These are phyloP conservation scores for Macrocentrus cingulum DNA, from an alignment of 1,140 invertebrate genomes.

Conservation along the genomic window DNA sequence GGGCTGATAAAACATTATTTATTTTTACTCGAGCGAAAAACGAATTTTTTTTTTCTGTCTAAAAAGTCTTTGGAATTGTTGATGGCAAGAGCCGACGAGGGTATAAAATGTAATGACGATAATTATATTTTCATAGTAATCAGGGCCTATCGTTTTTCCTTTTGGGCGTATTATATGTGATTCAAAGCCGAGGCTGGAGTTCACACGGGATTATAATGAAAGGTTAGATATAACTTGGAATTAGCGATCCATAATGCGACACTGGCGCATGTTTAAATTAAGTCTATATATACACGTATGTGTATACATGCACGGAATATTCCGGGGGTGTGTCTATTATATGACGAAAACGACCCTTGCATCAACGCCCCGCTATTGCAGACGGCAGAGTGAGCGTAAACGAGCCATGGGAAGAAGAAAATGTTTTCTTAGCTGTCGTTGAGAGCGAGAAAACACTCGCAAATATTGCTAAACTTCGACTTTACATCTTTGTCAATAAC, in stretches of 20 bases:
- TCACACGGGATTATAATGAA: conserved; percentile 57
- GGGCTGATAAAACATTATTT: too few relatives aligned
- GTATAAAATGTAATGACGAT: too few relatives aligned
- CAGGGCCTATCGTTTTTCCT: too few relatives aligned
- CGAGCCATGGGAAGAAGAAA: conserved; percentile 54
- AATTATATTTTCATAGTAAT: too few relatives aligned
- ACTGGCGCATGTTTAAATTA: conserved; percentile 55
- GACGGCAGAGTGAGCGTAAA: conserved; percentile 18
- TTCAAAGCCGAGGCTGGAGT: too few relatives aligned
- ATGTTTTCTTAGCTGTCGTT: conserved; percentile 41
- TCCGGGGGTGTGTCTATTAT: conserved; percentile 49
- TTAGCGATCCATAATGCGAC: conserved; percentile 45
- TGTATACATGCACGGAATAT: conserved; percentile 40
- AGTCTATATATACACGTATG: conserved; percentile 50
- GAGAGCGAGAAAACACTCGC: conserved; percentile 4
- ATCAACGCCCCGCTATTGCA: neutral
- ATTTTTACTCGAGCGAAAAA: too few relatives aligned
- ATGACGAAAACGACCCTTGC: conserved; percentile 14
- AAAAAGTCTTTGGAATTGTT: too few relatives aligned
- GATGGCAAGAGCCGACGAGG: too few relatives aligned
- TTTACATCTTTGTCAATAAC: too few relatives aligned
- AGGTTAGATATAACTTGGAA: conserved; percentile 59
- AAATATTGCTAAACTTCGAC: conserved; percentile 14
- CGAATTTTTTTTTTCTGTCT: too few relatives aligned
- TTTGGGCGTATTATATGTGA: too few relatives aligned